Percentiles rank a stretch among this genome's conserved stretches.
Conservation (phyloP, 2,797 vertebrate species). For the Microchirus variegatus region DNA sequence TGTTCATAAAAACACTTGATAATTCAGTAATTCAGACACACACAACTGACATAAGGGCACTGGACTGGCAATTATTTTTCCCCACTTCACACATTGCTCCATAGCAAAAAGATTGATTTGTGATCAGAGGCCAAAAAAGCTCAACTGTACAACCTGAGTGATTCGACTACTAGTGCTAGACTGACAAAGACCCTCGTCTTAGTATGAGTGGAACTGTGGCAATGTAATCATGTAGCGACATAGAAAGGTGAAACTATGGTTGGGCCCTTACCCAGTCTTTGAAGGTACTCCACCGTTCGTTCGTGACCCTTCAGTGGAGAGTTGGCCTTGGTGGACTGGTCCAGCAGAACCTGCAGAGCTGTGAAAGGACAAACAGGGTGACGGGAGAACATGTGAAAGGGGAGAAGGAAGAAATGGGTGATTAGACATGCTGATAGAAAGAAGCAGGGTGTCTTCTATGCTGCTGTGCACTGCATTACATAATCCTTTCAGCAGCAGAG, state of each 20-base stretch:
- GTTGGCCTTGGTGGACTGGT: constrained; percentile 98
- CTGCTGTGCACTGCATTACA: constrained; percentile 10
- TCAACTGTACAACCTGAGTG: too few relatives aligned
- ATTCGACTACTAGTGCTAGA: too few relatives aligned
- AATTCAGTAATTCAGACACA: too few relatives aligned
- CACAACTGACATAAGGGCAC: too few relatives aligned
- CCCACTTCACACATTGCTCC: too few relatives aligned
- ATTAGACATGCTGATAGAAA: constrained; percentile 19
- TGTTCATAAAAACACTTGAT: too few relatives aligned
- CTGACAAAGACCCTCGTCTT: too few relatives aligned
- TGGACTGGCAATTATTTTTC: too few relatives aligned
- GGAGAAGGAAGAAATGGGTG: constrained; percentile 1
- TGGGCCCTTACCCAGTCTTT: constrained; percentile 87
- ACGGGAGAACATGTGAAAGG: not conserved
- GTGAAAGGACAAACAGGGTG: constrained; percentile 2
- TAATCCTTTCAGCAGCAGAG: constrained; percentile 23
- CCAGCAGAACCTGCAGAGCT: constrained; percentile 96
- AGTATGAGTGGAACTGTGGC: too few relatives aligned
- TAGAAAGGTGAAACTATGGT: not conserved
- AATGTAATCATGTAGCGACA: not conserved
- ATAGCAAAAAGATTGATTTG: too few relatives aligned
- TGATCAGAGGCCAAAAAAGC: too few relatives aligned
- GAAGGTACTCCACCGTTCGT: constrained; percentile 96
- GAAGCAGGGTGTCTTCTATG: constrained; percentile 13
- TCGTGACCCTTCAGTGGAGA: constrained; percentile 98